A percentile compares a stretch with the other conserved stretches of the same genome.
Evolutionary conservation across 2,888 invertebrate species (phyloP).

Genomic region (Hirtodrosophila trivittata): DNA sequence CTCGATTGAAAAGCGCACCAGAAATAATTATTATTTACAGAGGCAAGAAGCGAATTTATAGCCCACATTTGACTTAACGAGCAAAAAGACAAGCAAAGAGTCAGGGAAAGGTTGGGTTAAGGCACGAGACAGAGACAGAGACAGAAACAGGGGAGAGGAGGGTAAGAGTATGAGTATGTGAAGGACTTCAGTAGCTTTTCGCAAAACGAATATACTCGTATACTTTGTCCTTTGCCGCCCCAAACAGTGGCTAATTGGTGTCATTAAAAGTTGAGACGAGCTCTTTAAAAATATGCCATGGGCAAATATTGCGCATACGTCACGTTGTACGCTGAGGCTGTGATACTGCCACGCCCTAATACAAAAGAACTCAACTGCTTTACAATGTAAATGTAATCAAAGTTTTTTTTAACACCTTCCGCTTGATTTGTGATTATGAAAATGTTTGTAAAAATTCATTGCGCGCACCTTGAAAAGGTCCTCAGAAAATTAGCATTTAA

Average conservation of each 20-base stretch:
- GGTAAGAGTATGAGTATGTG: neutral
- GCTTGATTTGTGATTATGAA: slow-evolving; percentile 73
- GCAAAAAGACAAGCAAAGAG: slow-evolving; percentile 21
- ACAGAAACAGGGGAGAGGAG: neutral
- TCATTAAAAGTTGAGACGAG: slow-evolving; percentile 68
- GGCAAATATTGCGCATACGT: slow-evolving; percentile 53
- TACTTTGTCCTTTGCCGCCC: neutral
- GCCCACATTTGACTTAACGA: slow-evolving; percentile 63
- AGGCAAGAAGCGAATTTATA: slow-evolving; percentile 52
- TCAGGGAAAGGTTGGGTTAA: neutral
- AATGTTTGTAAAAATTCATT: slow-evolving; percentile 57
- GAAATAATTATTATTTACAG: slow-evolving; percentile 77
- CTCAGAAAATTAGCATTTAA: slow-evolving; percentile 72
- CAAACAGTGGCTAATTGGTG: slow-evolving; percentile 65
- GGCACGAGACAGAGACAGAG: too few relatives aligned
- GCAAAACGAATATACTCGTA: slow-evolving; percentile 4
- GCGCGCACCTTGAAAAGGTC: slow-evolving; percentile 52
- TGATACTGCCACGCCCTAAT: neutral
- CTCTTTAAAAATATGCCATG: slow-evolving; percentile 43
- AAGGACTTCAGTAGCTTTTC: slow-evolving; percentile 44
- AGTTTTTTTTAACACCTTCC: slow-evolving; percentile 62
- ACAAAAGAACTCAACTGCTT: slow-evolving; percentile 39
- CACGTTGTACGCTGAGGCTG: slow-evolving; percentile 15
- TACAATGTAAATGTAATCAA: slow-evolving; percentile 78
- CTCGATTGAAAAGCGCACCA: slow-evolving; percentile 43